Percentiles rank a stretch among this genome's conserved stretches.
These are phyloP conservation scores for Daboia siamensis DNA, from an alignment of 2,113 vertebrate genomes.

Conservation along the genomic window DNA sequence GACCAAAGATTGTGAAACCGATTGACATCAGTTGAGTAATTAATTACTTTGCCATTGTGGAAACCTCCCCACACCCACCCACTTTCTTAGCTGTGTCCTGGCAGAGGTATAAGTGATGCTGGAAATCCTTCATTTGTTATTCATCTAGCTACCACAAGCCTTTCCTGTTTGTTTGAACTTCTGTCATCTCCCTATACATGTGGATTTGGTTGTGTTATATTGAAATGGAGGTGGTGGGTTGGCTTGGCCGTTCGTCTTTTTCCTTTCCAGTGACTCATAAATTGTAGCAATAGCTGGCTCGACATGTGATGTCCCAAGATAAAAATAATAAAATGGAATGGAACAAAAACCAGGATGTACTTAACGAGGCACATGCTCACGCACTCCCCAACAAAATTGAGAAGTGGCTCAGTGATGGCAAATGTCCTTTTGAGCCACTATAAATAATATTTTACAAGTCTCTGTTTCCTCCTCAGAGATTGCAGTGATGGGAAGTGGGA, in stretches of 20 bases:
- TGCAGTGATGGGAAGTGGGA: neutral
- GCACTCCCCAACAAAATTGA: neutral
- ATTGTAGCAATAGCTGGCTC: neutral
- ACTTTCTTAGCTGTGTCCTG: neutral
- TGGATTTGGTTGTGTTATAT: neutral
- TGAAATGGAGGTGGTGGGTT: neutral
- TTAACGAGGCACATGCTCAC: neutral
- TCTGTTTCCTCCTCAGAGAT: neutral
- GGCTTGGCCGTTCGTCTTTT: neutral
- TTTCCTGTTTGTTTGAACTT: neutral
- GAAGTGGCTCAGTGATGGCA: neutral
- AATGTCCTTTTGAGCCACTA: neutral
- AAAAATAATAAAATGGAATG: neutral
- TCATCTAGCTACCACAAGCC: neutral
- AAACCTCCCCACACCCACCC: neutral
- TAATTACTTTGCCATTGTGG: neutral
- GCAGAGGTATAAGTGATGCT: neutral
- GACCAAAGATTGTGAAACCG: neutral
- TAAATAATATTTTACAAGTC: slow-evolving; percentile 7
- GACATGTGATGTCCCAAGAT: neutral
- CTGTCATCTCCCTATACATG: neutral
- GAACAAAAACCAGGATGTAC: neutral
- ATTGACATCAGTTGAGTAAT: neutral
- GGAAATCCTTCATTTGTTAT: neutral
- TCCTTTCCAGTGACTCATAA: neutral